Percentiles rank a stretch among this genome's conserved stretches.
phyloP scores from a whole-genome alignment of 2,113 vertebrate species.

The zebrafish (Danio rerio) region DNA sequence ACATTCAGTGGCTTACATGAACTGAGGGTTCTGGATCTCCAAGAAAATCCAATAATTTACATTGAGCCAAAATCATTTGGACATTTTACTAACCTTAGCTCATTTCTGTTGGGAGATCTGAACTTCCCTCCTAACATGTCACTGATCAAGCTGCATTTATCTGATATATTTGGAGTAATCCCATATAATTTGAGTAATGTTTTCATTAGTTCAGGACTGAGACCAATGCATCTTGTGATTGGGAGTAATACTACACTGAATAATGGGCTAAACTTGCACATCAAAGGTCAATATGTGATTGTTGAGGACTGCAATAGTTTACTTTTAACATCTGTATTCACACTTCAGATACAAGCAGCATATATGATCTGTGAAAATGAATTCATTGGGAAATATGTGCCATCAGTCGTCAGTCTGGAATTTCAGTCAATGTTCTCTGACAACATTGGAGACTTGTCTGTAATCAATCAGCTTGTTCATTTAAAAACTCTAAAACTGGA shows the following conservation, averaged over 20 bases:
- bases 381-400: conserved; percentile 34
- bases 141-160: conserved; percentile 5
- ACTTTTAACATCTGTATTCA: background rate
- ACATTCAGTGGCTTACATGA: conserved; percentile 30
- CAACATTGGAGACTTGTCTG: conserved; percentile 12
- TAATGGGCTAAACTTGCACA: background rate
- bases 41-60: conserved; percentile 23
- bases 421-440: background rate
- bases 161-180: conserved; percentile 24
- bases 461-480: conserved; percentile 47
- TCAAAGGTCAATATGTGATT: background rate
- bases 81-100: conserved; percentile 9
- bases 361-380: conserved; percentile 11
- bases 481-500: conserved; percentile 69
- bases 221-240: too few species aligned
- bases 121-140: background rate
- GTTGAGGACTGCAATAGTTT: background rate
- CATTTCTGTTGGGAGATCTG: conserved; percentile 11
- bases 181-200: conserved; percentile 25
- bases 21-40: conserved; percentile 21
- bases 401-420: conserved; percentile 7
- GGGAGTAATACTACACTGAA: background rate
- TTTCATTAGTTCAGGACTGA: background rate
- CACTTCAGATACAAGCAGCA: background rate
- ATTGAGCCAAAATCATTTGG: conserved; percentile 12